Conservation (phyloP, 1,140 invertebrate genomes). For the Hylaeus anthracinus region DNA sequence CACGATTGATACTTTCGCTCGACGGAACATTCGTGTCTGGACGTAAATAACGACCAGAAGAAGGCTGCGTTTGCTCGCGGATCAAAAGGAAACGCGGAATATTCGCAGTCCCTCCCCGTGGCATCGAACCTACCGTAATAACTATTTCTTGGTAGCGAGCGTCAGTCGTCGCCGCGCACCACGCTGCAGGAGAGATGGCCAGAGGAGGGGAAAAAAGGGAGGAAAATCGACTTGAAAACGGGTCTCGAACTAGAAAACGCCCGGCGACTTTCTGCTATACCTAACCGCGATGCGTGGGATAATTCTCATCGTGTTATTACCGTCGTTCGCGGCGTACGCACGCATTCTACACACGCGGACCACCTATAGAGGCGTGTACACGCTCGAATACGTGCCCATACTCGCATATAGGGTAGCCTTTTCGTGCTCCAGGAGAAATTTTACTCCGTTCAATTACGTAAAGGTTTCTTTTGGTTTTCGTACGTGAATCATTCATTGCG, state of each 20-base stretch:
- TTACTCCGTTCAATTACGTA: too few relatives aligned
- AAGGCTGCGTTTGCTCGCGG: constrained; percentile 47
- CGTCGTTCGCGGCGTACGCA: constrained; percentile 55
- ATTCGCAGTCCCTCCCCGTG: constrained; percentile 31
- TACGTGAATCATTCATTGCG: too few relatives aligned
- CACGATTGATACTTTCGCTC: constrained; percentile 17
- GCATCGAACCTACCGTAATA: constrained; percentile 59
- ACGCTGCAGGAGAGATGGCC: background rate
- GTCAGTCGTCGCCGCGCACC: constrained; percentile 4
- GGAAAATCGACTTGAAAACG: constrained; percentile 55
- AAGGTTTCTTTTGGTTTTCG: too few relatives aligned
- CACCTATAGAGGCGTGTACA: constrained; percentile 25
- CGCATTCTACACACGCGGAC: constrained; percentile 53
- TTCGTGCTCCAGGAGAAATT: too few relatives aligned
- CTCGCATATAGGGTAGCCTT: background rate
- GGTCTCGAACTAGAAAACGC: constrained; percentile 55
- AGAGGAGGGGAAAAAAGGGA: constrained; percentile 14
- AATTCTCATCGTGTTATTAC: constrained; percentile 78
- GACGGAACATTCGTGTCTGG: constrained; percentile 11
- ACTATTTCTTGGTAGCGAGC: constrained; percentile 42
- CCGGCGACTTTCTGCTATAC: constrained; percentile 30
- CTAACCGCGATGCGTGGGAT: constrained; percentile 74
- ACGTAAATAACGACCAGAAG: constrained; percentile 23
- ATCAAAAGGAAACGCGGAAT: constrained; percentile 45
- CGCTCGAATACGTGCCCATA: constrained; percentile 30